phyloP scores from a whole-genome alignment of 2,888 invertebrate genomes.

The Drosophila leonis region DNA sequence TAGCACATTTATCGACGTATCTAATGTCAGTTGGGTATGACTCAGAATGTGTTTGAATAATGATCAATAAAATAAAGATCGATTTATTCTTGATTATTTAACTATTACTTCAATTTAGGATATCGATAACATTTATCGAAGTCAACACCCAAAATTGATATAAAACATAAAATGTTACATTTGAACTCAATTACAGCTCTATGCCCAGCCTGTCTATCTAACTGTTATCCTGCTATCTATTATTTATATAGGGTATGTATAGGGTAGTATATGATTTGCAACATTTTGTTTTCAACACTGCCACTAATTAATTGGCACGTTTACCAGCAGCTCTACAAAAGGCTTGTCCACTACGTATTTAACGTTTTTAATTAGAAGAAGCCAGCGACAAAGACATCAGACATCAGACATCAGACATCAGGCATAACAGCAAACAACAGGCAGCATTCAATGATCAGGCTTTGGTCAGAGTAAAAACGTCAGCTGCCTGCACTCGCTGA shows the following conservation, averaged over 20 bases:
- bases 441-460: not conserved
- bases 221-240: not conserved
- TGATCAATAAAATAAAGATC: too few relatives aligned
- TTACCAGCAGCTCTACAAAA: conserved; percentile 33
- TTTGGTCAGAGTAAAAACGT: conserved; percentile 16
- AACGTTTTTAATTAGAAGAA: conserved; percentile 39
- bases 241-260: conserved; percentile 30
- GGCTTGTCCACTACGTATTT: conserved; percentile 27
- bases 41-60: not conserved
- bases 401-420: conserved; percentile 5
- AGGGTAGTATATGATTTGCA: conserved; percentile 19
- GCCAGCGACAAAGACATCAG: conserved; percentile 62
- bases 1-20: not conserved
- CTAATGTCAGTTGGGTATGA: not conserved
- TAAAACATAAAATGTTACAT: too few relatives aligned
- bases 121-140: not conserved
- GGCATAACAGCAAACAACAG: conserved; percentile 4
- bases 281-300: conserved; percentile 50
- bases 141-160: not conserved
- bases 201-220: not conserved
- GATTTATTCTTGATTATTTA: too few relatives aligned
- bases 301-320: conserved; percentile 70
- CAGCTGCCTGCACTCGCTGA: conserved; percentile 51
- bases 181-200: not conserved
- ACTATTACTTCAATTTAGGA: too few relatives aligned